These are phyloP conservation scores for Lycocorax pyrrhopterus DNA, from an alignment of 2,113 vertebrate species.

Conservation along the genomic window DNA sequence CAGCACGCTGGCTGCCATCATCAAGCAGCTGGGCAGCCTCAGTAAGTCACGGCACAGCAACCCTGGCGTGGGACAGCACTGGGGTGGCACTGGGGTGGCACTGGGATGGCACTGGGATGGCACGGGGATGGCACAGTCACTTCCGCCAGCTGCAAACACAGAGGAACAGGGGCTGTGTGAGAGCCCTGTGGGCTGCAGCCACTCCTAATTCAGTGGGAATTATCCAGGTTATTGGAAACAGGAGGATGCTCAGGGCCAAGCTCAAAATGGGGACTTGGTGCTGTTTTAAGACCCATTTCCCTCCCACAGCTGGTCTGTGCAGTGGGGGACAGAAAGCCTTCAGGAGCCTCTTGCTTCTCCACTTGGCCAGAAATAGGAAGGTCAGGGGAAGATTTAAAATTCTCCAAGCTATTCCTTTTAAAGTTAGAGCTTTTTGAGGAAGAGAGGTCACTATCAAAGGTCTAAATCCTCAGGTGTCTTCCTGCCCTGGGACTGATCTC, in stretches of 20 bases:
- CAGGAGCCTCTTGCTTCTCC: not conserved
- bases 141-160: not conserved
- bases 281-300: not conserved
- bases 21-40: constrained; percentile 90
- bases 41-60: constrained; percentile 70
- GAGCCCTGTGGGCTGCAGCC: not conserved
- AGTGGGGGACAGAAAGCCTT: not conserved
- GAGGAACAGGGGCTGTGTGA: fast-evolving
- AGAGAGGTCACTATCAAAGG: not conserved
- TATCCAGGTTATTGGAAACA: not conserved
- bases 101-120: not conserved
- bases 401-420: not conserved
- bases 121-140: fast-evolving
- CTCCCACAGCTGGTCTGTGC: not conserved
- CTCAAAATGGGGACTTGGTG: not conserved
- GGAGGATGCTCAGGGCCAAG: not conserved
- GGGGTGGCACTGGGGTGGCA: fast-evolving
- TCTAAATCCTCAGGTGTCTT: not conserved
- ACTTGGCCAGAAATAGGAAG: not conserved
- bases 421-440: not conserved
- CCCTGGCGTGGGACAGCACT: fast-evolving
- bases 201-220: not conserved
- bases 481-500: not conserved
- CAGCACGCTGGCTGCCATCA: constrained; percentile 89
- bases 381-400: not conserved